Evolutionary conservation across 1,140 invertebrate genomes (phyloP), one percentile per base, ranked within the genome.

Genomic region (Drosophila mojavensis): DNA sequence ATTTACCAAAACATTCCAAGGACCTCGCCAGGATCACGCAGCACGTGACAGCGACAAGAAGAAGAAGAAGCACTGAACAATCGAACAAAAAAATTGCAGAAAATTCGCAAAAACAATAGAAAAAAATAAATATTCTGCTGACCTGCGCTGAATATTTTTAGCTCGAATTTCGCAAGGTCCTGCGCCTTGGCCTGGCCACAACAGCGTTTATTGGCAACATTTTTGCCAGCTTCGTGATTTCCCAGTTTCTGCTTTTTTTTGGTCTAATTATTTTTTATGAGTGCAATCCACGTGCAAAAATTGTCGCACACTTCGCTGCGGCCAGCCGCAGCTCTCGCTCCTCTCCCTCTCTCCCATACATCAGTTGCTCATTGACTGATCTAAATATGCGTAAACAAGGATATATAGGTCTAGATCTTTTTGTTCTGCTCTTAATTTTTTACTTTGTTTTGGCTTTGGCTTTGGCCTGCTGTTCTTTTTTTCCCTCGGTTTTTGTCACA

Each of bases 221-320:
- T 61, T 43, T 45, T 24, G 51, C 30, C 17, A 54, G 20, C 26
- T 13, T 53, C 33, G 58, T 20, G 41, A 43, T 33, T 53, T 62
- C 28, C 43, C 36, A 80, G 63, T 72, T 68, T 59, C 75, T 64
- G 51, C 85, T 89, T 33, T 33, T 89, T 89, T 89, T 89, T 89
- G 84, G 63, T 75, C 84, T 89, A 89, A 89, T 89, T 89, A 89
- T 89, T 89, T 89, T 89, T 89, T 89, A 89, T 89, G 84, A 64
- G 82, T 86, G 68, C 81, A 85, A 75, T 73, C 67, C 82, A 71
- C 81, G 81, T 72, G 82, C 72, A 77, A 89, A 88, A 88, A 89
- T 88, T 88, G 84, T 90, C 84, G 80, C 85, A 89, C 78, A 89
- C 78, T 84, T 77, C 80, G 71, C 83, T 88, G 83, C 41, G 83